These are phyloP conservation scores for Atopsyche davidsoni DNA, from an alignment of 1,140 invertebrate species.

Conservation along the genomic window DNA sequence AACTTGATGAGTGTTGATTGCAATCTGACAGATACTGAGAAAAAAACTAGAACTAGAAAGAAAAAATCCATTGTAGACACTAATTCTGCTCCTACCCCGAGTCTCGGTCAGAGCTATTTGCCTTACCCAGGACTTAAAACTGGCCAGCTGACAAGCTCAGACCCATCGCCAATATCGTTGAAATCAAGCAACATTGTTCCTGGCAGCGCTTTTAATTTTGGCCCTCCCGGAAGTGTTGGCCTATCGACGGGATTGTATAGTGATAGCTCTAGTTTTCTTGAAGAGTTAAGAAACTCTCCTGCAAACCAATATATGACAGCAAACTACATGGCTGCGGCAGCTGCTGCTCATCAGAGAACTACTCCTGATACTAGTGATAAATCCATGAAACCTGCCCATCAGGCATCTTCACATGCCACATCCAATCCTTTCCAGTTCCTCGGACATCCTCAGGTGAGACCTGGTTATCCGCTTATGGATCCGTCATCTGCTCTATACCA, in stretches of 20 bases:
- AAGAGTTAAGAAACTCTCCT: slow-evolving; percentile 53
- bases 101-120: slow-evolving; percentile 8
- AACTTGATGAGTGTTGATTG: slow-evolving; percentile 32
- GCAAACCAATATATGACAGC: slow-evolving; percentile 49
- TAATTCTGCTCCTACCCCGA: not conserved
- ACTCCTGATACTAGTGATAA: slow-evolving; percentile 44
- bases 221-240: slow-evolving; percentile 47
- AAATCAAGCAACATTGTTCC: slow-evolving; percentile 59
- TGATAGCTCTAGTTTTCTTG: slow-evolving; percentile 57
- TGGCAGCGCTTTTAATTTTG: slow-evolving; percentile 65
- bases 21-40: slow-evolving; percentile 14
- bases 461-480: slow-evolving; percentile 55
- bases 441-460: slow-evolving; percentile 45
- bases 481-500: slow-evolving; percentile 59
- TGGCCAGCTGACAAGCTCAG: slow-evolving; percentile 39
- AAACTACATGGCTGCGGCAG: slow-evolving; percentile 50
- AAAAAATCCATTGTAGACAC: slow-evolving; percentile 15
- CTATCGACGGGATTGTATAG: slow-evolving; percentile 47
- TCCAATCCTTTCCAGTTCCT: slow-evolving; percentile 48
- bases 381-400: slow-evolving; percentile 43
- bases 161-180: slow-evolving; percentile 49
- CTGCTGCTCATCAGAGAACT: slow-evolving; percentile 43
- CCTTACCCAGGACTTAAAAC: slow-evolving; percentile 18
- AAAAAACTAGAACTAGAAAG: slow-evolving; percentile 21
- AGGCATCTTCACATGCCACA: slow-evolving; percentile 40